Evolutionary conservation across 2,888 invertebrate genomes (phyloP), one percentile per base, ranked within the genome.

Genomic region (Mimumesa dahlbomi): DNA sequence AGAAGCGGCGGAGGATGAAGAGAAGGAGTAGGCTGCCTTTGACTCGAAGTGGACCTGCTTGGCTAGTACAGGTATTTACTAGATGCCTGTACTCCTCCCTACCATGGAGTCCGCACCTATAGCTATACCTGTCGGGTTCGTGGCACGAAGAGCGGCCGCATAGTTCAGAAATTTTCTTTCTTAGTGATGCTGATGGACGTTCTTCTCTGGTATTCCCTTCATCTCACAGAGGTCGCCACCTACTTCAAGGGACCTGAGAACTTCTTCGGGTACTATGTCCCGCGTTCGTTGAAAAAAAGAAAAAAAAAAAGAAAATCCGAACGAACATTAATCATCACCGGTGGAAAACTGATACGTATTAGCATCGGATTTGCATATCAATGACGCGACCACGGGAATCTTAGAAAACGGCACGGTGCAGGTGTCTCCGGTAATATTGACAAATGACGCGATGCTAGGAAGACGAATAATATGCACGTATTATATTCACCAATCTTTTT

Each of bases 31-130:
- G 58, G 50, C 67, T 66, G 75, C 49, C 78, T 81, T 79, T 73
- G 77, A 77, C 75, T 81, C 74, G 73, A 71, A 62, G 76, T 79
- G 79, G 79, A 83, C 83, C 80, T 82, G 84, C 81, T 82, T 74
- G 81, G 83, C 81, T 79, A 77, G 84, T 82, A 80, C 81, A 81
- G 81, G 84, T 85, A 85, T 85, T 84, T 82, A 82, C 82, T 79
- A 82, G 76, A 72, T 83, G 79, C 74, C 73, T 76, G 65, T 65
- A 62, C 70, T 56, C 61, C 49, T 58, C 68, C 50, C 61, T 64
- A 25, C 59, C 63, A 49, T 21, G 14, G 14, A 43, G 38, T 43
- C 25, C 50, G 40, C 50, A 38, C 50, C 42, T 50, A 21, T 57
- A 65, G 50, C 70, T 52, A 64, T 69, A 49, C 58, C 61, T 58